Conservation (phyloP, 2,113 vertebrate species). For the Stegostoma tigrinum region DNA sequence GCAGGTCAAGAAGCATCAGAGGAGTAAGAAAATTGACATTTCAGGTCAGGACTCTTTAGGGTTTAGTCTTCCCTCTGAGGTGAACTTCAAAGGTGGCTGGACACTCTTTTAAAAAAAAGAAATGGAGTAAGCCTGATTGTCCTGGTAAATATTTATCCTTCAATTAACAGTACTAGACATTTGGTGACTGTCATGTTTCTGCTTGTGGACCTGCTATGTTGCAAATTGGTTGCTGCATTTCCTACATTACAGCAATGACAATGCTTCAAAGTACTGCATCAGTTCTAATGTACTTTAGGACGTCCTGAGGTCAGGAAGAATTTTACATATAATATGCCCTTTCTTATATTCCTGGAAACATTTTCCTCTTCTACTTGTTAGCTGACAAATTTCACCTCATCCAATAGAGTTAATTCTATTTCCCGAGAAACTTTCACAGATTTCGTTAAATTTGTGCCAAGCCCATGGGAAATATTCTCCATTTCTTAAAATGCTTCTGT, state of each 20-base stretch:
- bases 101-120: not conserved
- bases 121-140: not conserved
- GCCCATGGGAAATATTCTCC: not conserved
- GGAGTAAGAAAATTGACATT: no score
- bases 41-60: no score
- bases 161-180: not conserved
- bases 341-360: not conserved
- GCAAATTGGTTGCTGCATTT: not conserved
- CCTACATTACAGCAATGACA: not conserved
- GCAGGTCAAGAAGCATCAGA: no score
- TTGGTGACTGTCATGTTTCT: not conserved
- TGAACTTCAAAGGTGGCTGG: not conserved
- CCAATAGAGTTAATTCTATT: not conserved
- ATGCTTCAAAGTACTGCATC: not conserved
- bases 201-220: not conserved
- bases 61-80: not conserved
- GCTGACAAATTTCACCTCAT: not conserved
- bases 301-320: not conserved
- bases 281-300: not conserved
- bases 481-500: not conserved
- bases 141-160: not conserved
- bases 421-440: not conserved
- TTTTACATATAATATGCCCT: not conserved
- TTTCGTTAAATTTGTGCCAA: not conserved
- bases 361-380: not conserved